Evolutionary conservation across 2,888 invertebrate genomes (phyloP), one percentile per base, ranked within the genome.

Genomic region (Eucriotettix oculatus): DNA sequence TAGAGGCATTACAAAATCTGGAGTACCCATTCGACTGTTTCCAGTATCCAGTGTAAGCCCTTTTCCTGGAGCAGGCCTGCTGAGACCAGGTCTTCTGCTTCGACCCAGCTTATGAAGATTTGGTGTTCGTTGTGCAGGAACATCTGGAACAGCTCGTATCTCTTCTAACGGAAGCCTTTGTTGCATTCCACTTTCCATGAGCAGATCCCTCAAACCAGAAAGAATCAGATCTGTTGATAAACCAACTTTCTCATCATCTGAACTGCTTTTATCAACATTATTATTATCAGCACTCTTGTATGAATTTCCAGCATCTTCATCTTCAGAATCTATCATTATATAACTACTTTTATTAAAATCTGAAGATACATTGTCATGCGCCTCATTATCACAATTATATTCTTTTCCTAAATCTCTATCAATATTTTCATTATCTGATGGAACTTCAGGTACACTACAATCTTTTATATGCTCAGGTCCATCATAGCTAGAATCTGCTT

Each of bases 1-100:
- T 16, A 72, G 63, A 9, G 74, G 74, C 71, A 74, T 64, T 52
- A 61, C 63, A 58, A 64, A 64, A 53, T 62, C 62, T 12, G 63
- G 61, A 11, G 61, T 62, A n/a, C 56, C 54, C 12, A 16, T 59
- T 14, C 59, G 54, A n/a, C 42, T 58, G 42, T 59, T 43, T 16
- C 12, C 17, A 11, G 16, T 43, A 12, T 10, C 16, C 41, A 54
- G 54, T 10, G 41, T 48, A 40, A 40, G 14, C 12, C 12, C 14
- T 42, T 12, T 43, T 54, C 17, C 56, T 9, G 57, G 43, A 9
- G 17, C 17, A 10, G 40, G 17, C 52, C 54, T 56, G 14, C 56
- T 42, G 29, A 58, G 52, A 52, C 61, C 61, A 42, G 52, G 52
- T 44, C 56, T 29, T 53, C 60, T 52, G 40, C 60, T 54, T 10